Percentiles rank a stretch among this genome's conserved stretches.
Evolutionary conservation across 2,888 invertebrate genomes (phyloP).

Genomic region (Clunio marinus): DNA sequence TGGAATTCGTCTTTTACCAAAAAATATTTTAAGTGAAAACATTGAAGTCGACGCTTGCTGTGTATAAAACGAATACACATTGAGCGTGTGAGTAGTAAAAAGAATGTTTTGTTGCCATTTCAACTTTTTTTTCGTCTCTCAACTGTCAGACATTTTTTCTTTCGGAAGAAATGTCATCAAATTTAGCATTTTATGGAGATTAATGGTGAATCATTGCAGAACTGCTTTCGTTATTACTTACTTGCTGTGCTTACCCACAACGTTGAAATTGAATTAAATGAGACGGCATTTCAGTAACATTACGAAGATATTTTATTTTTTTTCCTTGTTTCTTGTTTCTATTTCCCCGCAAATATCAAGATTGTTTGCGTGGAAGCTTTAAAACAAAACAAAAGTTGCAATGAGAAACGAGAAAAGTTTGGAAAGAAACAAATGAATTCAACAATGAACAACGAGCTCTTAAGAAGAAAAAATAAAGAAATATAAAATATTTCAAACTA

Average conservation of each 20-base stretch:
- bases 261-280: conserved; percentile 31
- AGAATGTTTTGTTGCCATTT: too few relatives aligned
- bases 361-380: conserved; percentile 29
- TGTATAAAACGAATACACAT: too few relatives aligned
- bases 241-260: not conserved
- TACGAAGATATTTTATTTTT: not conserved
- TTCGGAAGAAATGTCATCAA: conserved; percentile 22
- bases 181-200: conserved; percentile 38
- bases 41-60: too few relatives aligned
- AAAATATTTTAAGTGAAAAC: too few relatives aligned
- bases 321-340: not conserved
- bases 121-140: too few relatives aligned
- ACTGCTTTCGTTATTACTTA: not conserved
- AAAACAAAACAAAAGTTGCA: not conserved
- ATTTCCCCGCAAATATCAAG: conserved; percentile 6
- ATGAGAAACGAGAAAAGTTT: not conserved
- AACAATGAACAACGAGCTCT: not conserved
- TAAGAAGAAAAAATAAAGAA: not conserved
- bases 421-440: not conserved
- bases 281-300: conserved; percentile 14
- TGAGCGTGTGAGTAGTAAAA: too few relatives aligned
- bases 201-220: conserved; percentile 30
- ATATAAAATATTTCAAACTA: not conserved
- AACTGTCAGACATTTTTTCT: not conserved
- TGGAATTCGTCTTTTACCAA: not conserved